Evolutionary conservation across 2,113 vertebrate species (phyloP).

Genomic region (Phoenicopterus ruber): DNA sequence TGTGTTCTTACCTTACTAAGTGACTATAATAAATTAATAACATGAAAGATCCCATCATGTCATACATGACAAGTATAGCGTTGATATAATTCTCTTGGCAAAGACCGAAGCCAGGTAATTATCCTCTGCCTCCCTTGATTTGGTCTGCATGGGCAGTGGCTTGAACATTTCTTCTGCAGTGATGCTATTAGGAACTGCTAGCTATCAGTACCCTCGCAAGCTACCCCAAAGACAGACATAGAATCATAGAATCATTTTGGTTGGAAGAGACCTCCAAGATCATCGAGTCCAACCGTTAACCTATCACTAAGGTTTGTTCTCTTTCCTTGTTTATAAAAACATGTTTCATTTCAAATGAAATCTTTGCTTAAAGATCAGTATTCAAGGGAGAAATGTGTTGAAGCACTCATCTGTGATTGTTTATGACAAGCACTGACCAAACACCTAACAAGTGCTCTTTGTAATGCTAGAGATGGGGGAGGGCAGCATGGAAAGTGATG

Average conservation of each 20-base stretch:
- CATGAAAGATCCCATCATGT: background rate
- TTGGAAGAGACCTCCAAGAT: no score
- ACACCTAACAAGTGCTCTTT: background rate
- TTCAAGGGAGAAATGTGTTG: background rate
- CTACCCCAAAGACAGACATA: background rate
- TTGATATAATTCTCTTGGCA: background rate
- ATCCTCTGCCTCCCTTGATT: background rate
- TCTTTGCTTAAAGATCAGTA: background rate
- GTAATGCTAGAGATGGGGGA: background rate
- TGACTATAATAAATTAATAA: background rate
- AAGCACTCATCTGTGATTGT: background rate
- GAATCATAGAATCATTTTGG: no score
- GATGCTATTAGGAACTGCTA: background rate
- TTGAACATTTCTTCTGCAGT: rapidly evolving
- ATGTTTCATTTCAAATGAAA: background rate
- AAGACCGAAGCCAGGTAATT: background rate
- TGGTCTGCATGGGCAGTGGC: background rate
- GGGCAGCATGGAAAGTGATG: background rate
- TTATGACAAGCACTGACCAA: background rate
- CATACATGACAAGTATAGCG: background rate
- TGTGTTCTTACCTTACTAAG: background rate
- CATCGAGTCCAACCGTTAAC: no score
- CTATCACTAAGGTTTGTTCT: no score
- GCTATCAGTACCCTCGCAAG: background rate
- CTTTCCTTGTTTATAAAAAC: background rate